Percentiles rank a stretch among this genome's conserved stretches.
phyloP scores from a whole-genome alignment of 1,140 invertebrate genomes.

The Cherax quadricarinatus region DNA sequence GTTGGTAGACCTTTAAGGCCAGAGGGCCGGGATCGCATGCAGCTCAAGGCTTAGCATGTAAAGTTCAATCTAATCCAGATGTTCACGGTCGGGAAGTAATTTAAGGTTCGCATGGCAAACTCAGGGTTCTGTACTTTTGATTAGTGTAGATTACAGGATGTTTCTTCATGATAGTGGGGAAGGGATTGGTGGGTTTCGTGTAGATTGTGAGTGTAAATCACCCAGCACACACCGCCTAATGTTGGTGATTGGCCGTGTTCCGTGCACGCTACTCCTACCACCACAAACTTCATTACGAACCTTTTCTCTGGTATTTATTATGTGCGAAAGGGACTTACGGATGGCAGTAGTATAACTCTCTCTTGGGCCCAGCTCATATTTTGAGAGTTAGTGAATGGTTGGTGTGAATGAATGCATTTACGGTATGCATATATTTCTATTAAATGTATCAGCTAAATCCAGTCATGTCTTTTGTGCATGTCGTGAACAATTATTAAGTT shows the following conservation, averaged over 20 bases:
- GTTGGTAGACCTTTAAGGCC: background rate
- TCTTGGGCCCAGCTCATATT: constrained; percentile 23
- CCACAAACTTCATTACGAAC: background rate
- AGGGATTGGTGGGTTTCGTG: constrained; percentile 47
- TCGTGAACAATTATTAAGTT: background rate
- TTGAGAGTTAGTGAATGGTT: constrained; percentile 47
- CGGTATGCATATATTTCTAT: constrained; percentile 25
- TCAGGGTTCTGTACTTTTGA: constrained; percentile 42
- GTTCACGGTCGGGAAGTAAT: constrained; percentile 37
- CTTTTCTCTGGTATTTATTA: background rate
- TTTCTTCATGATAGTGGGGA: constrained; percentile 24
- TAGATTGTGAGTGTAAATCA: constrained; percentile 52
- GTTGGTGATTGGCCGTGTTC: constrained; percentile 32
- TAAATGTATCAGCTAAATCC: background rate
- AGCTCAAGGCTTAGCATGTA: constrained; percentile 25
- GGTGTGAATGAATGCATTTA: constrained; percentile 55
- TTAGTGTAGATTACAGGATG: constrained; percentile 58
- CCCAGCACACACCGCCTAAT: constrained; percentile 33
- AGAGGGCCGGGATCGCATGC: constrained; percentile 40
- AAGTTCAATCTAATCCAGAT: constrained; percentile 42
- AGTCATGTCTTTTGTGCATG: background rate
- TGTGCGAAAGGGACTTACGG: constrained; percentile 21
- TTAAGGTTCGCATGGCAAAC: constrained; percentile 38
- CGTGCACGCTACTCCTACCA: background rate
- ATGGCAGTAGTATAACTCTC: background rate